phyloP scores from a whole-genome alignment of 2,113 vertebrate species.

The Petromus typicus region DNA sequence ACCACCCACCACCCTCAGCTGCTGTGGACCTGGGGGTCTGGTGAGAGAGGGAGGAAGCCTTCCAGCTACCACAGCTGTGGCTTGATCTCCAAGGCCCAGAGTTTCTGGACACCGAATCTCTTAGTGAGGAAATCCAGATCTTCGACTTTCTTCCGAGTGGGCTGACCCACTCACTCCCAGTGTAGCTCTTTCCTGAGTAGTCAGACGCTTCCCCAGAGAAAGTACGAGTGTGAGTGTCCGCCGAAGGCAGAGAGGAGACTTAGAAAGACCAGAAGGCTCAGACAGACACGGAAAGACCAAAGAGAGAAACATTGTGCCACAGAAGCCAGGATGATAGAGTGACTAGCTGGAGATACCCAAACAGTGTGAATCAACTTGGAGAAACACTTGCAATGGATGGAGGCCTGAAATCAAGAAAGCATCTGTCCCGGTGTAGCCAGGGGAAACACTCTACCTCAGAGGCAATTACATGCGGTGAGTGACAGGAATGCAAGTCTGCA shows the following conservation, averaged over 20 bases:
- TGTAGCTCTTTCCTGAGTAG: not conserved
- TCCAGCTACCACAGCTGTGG: conserved; percentile 26
- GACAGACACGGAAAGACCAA: not conserved
- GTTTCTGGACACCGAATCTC: not conserved
- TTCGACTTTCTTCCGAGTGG: not conserved
- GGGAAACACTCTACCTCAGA: not conserved
- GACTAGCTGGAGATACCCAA: not conserved
- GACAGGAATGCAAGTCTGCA: not conserved
- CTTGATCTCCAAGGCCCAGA: not conserved
- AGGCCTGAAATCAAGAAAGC: not conserved
- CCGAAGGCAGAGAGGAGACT: rapidly evolving
- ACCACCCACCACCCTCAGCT: not conserved
- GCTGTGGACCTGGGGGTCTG: conserved; percentile 23
- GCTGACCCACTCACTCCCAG: not conserved
- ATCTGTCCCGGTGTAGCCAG: not conserved
- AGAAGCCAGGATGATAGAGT: not conserved
- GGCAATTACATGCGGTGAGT: not conserved
- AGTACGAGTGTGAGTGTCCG: not conserved
- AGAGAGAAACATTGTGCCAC: not conserved
- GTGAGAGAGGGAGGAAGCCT: not conserved
- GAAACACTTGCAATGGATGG: not conserved
- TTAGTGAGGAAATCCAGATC: conserved; percentile 14
- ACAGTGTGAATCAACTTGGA: not conserved
- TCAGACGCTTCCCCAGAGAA: not conserved
- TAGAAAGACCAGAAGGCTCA: not conserved